Base-by-base conservation (phyloP, 2,888 invertebrate species). In the Drosophila longiperda region DNA sequence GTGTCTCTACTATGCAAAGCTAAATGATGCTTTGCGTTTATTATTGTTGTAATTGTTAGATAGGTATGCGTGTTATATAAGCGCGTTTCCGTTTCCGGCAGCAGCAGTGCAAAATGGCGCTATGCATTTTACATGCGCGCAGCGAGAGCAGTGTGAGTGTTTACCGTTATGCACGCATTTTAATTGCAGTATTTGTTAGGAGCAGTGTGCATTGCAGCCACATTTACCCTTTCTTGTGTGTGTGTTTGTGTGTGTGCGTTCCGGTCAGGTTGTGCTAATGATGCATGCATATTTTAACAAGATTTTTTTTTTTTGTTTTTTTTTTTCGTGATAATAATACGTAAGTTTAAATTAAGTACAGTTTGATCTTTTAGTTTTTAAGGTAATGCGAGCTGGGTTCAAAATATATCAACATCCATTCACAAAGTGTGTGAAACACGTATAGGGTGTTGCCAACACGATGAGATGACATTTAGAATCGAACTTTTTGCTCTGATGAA, bases 41-140 rank as follows among this genome's bases (percentile, higher is more conserved):
- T 59, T 26, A 48, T 54, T 60, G 42, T 65, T 48, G 57, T 76
- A 79, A 80, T 73, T 67, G 73, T 76, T 73, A 71, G 65, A 70
- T 70, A 66, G 62, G 66, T 64, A 70, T 65, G 80, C 75, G 75
- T 78, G 73, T 72, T 82, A 67, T 59, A 60, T 82, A 67, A 66
- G 69, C 78, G 82, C 78, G 60, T 57, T 85, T 85, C 72, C 74
- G 73, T 58, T 82, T 82, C 73, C 78, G 78, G 55, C 66, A 54
- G 57, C 68, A n/a, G 60, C 36, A 54, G 49, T 49, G 33, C 50
- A 76, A 76, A 78, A 73, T 75, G 79, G 67, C 66, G 61, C 15
- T 57, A 49, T 50, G 53, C 66, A 73, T 42, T 59, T 52, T 50
- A 6, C 17, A 26, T 20, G 58, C 36, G n/a, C 38, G 12, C 2